Evolutionary conservation across 2,888 invertebrate species (phyloP).

Genomic region (Dione vanillae): DNA sequence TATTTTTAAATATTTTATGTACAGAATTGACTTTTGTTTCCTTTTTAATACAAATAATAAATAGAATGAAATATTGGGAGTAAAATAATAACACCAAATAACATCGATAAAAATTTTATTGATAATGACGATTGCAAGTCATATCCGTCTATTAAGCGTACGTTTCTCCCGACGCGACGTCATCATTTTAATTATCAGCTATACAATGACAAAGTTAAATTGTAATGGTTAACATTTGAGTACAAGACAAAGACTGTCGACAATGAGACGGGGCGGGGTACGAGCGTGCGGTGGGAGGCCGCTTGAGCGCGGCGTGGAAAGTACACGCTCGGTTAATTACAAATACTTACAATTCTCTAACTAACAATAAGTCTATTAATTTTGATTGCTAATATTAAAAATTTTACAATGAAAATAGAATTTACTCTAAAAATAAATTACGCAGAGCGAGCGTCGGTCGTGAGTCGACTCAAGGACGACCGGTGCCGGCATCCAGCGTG

Average conservation of each 20-base stretch:
- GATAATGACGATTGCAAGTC: slow-evolving; percentile 76
- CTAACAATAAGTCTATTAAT: slow-evolving; percentile 79
- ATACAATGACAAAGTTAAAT: slow-evolving; percentile 73
- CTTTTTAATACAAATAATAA: not conserved
- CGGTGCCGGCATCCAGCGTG: slow-evolving; percentile 67
- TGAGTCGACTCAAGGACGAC: slow-evolving; percentile 71
- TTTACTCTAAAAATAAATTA: slow-evolving; percentile 82
- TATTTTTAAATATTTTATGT: too few species aligned
- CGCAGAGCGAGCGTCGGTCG: slow-evolving; percentile 74
- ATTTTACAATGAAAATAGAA: slow-evolving; percentile 84
- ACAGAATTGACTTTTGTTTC: too few species aligned
- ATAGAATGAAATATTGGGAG: not conserved
- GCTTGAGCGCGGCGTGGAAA: slow-evolving; percentile 67
- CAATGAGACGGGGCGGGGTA: slow-evolving; percentile 74
- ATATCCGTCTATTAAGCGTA: slow-evolving; percentile 80
- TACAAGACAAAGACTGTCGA: slow-evolving; percentile 77
- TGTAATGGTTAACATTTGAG: slow-evolving; percentile 75
- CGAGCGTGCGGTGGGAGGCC: slow-evolving; percentile 64
- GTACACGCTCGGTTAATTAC: slow-evolving; percentile 72
- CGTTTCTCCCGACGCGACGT: slow-evolving; percentile 78
- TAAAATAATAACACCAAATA: slow-evolving; percentile 62
- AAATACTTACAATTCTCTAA: slow-evolving; percentile 82
- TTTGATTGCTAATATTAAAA: slow-evolving; percentile 79
- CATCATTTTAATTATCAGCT: slow-evolving; percentile 69
- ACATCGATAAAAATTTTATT: slow-evolving; percentile 85